phyloP scores from a whole-genome alignment of 2,113 vertebrate genomes.

The Varanus komodoensis region DNA sequence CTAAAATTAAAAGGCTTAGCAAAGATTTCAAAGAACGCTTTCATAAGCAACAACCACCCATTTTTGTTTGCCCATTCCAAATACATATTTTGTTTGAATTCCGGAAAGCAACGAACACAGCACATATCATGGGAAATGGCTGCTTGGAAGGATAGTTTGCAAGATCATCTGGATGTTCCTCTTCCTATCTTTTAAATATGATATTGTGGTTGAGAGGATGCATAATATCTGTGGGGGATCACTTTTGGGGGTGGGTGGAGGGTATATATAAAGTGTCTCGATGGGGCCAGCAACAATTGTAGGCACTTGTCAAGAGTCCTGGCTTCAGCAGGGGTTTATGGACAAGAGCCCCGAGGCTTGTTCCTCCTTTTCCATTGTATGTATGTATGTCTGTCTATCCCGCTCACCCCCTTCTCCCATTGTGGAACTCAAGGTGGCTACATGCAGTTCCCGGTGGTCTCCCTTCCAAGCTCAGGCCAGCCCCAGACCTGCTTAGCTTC shows the following conservation, averaged over 20 bases:
- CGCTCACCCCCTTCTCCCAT: too few species aligned
- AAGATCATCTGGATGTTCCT: neutral
- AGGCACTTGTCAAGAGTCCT: too few species aligned
- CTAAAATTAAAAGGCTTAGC: neutral
- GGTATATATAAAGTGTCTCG: neutral
- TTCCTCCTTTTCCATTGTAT: too few species aligned
- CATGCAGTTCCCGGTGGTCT: too few species aligned
- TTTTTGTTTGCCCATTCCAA: neutral
- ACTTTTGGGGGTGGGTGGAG: neutral
- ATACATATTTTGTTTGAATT: neutral
- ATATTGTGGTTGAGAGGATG: neutral
- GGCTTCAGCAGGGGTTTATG: too few species aligned
- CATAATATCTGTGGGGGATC: neutral
- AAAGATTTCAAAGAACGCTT: neutral
- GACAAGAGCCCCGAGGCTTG: too few species aligned
- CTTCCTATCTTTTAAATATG: too few species aligned
- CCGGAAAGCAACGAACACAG: neutral
- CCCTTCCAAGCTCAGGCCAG: too few species aligned
- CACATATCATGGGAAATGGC: neutral
- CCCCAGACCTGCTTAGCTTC: too few species aligned
- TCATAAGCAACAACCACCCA: neutral
- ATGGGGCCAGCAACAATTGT: too few species aligned
- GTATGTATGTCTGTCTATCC: too few species aligned
- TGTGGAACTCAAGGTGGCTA: too few species aligned
- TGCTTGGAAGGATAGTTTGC: neutral